These are phyloP conservation scores for Athalia rosae DNA, from an alignment of 2,888 invertebrate genomes.

Conservation along the genomic window DNA sequence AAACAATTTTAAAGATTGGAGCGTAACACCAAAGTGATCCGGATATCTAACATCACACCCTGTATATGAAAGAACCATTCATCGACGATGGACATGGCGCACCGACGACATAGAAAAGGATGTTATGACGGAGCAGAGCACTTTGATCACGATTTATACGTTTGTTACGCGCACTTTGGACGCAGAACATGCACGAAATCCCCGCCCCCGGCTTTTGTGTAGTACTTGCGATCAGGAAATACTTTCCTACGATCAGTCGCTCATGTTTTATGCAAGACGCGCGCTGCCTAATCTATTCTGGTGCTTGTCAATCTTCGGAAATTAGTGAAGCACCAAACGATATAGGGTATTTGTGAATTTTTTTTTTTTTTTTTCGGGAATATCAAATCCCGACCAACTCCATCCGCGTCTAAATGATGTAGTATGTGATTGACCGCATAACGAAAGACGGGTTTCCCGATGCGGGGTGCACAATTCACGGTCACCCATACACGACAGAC, in stretches of 20 bases:
- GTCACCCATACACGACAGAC: no score
- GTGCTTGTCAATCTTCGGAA: no score
- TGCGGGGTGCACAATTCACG: no score
- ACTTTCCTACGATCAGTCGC: constrained; percentile 55
- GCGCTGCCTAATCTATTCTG: constrained; percentile 45
- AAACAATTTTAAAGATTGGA: no score
- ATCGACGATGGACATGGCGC: constrained; percentile 9
- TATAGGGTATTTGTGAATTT: no score
- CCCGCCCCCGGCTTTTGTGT: constrained; percentile 4
- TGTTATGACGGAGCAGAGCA: constrained; percentile 6
- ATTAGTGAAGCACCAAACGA: no score
- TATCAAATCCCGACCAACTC: no score
- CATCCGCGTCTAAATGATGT: no score
- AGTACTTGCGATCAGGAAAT: constrained; percentile 53
- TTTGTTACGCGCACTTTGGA: constrained; percentile 59
- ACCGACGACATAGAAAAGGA: constrained; percentile 8
- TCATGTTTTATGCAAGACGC: constrained; percentile 63
- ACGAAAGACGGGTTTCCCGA: no score
- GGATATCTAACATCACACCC: constrained; percentile 4
- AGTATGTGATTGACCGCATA: no score
- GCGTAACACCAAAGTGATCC: no score
- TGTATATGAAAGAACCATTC: constrained; percentile 4
- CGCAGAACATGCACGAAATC: constrained; percentile 57
- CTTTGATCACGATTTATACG: constrained; percentile 21
- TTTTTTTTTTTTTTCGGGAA: no score